Evolutionary conservation across 2,888 invertebrate genomes (phyloP).

Genomic region (Hymenopus coronatus): DNA sequence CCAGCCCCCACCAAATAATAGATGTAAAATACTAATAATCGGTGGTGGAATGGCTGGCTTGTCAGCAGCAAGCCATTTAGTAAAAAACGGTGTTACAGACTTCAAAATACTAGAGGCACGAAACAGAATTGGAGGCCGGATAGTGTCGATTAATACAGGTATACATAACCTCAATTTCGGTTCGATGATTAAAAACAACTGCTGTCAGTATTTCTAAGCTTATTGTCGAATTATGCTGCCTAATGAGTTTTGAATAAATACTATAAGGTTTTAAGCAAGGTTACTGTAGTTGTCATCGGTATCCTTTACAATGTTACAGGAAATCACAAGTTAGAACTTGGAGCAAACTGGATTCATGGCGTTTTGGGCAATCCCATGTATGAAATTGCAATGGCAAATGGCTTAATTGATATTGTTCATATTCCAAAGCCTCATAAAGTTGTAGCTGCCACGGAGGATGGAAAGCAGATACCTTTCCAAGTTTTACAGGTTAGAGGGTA

Average conservation of each 20-base stretch:
- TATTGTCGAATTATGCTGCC: not conserved
- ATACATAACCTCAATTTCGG: slow-evolving; percentile 36
- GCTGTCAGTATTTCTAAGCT: not conserved
- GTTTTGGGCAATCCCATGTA: slow-evolving; percentile 86
- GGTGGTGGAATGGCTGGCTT: slow-evolving; percentile 85
- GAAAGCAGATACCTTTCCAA: slow-evolving; percentile 80
- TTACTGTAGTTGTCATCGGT: not conserved
- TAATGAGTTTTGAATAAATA: not conserved
- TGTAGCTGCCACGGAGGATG: slow-evolving; percentile 84
- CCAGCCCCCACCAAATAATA: slow-evolving; percentile 43
- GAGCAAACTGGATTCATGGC: slow-evolving; percentile 93
- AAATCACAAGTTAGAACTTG: slow-evolving; percentile 66
- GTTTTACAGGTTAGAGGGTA: slow-evolving; percentile 54
- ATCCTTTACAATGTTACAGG: slow-evolving; percentile 40
- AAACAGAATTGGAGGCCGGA: slow-evolving; percentile 77
- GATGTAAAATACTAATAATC: slow-evolving; percentile 72
- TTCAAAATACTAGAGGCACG: slow-evolving; percentile 79
- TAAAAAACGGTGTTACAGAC: slow-evolving; percentile 75
- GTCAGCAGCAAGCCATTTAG: slow-evolving; percentile 77
- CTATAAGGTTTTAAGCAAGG: not conserved
- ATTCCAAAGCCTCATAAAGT: slow-evolving; percentile 85
- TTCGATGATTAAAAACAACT: not conserved
- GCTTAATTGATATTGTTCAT: slow-evolving; percentile 80
- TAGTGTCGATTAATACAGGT: slow-evolving; percentile 71
- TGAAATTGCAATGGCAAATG: slow-evolving; percentile 79